Base-by-base conservation (phyloP, 2,888 invertebrate species). In the Agrochola litura region DNA sequence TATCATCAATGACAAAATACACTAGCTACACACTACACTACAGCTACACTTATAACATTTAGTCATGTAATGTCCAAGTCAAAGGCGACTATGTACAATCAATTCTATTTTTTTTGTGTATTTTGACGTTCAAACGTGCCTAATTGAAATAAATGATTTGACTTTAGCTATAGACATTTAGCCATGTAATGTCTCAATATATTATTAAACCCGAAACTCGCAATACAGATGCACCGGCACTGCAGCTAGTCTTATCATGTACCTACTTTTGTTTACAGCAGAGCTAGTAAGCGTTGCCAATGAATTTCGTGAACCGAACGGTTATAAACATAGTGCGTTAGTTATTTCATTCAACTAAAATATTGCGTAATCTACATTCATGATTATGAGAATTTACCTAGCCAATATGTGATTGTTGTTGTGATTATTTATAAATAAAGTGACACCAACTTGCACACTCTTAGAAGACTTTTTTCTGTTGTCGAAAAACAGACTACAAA, bases 201-300 rank as follows among this genome's bases (percentile, higher is more conserved):
- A 58, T 64, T 43, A 69, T 70, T 66, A 70, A 75, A 46, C 6
- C 9, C 49, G n/a, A 63, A 81, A 75, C 82, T 64, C 82, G 82
- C 79, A 76, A 43, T 82, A 68, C 82, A 82, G 76, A 82, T 82
- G 82, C 68, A 66, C 14, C 19, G 65, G 30, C 37, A 16, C 16
- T 56, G 63, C 30, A 16, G 49, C 80, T 83, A 65, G 49, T 66
- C 69, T 70, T 56, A 83, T 49, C 69, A 43, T 77, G 49, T 65
- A 82, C 10, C 58, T 66, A 52, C 64, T 25, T 77, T 66, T 70
- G 66, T 79, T 82, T 54, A 79, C 63, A 64, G 56, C 30, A 30
- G 30, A 30, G 30, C 82, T 46, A 30, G 65, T 66, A 60, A 76
- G 22, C 61, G 37, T 66, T 79, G 79, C 76, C 79, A 82, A 79